Evolutionary conservation across 2,797 vertebrate genomes (phyloP).

Genomic region (Trachurus trachurus): DNA sequence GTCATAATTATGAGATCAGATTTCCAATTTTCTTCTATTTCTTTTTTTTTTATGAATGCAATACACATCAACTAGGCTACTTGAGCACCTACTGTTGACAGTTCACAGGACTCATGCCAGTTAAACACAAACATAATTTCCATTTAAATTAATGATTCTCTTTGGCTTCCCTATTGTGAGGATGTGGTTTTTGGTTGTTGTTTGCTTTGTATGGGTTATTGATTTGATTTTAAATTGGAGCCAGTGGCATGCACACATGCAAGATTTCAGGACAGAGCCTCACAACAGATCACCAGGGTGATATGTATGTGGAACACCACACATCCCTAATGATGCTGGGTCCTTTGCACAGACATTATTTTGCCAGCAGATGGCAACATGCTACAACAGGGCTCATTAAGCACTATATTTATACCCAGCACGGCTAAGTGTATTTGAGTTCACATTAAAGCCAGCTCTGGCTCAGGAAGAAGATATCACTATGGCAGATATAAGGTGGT

Average conservation of each 20-base stretch:
- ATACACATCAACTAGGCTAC: too few relatives aligned
- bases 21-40: not conserved
- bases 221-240: not conserved
- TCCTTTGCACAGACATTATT: not conserved
- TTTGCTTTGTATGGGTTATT: not conserved
- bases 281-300: too few relatives aligned
- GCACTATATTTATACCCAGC: too few relatives aligned
- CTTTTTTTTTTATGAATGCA: too few relatives aligned
- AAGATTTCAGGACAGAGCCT: not conserved
- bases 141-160: too few relatives aligned
- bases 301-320: not conserved
- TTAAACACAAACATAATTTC: too few relatives aligned
- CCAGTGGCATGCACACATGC: not conserved
- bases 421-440: conserved; percentile 10
- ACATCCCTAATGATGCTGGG: not conserved
- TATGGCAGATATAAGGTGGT: conserved; percentile 33
- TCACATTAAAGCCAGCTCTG: conserved; percentile 24
- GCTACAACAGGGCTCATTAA: not conserved
- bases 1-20: not conserved
- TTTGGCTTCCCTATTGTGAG: too few relatives aligned
- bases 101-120: too few relatives aligned
- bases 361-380: conserved; percentile 71
- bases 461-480: conserved; percentile 24
- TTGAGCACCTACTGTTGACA: not conserved
- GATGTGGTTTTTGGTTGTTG: not conserved